A percentile compares a stretch with the other conserved stretches of the same genome.
These are phyloP conservation scores for Phania funesta DNA, from an alignment of 2,888 invertebrate species.

Conservation along the genomic window DNA sequence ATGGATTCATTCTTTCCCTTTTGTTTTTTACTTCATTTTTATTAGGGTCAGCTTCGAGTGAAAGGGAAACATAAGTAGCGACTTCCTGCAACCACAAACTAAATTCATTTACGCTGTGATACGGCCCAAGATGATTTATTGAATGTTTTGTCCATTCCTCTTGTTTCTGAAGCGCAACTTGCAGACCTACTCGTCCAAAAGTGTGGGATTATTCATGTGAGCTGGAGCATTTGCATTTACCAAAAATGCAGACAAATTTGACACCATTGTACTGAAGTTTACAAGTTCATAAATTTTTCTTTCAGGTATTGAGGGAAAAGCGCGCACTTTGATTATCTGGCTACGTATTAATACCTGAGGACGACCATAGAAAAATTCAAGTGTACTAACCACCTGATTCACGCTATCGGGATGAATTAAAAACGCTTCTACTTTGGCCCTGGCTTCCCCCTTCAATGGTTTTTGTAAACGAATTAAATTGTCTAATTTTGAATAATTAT, in stretches of 20 bases:
- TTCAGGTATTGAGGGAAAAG: slow-evolving; percentile 32
- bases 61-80: slow-evolving; percentile 12
- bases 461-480: slow-evolving; percentile 49
- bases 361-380: slow-evolving; percentile 65
- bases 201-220: slow-evolving; percentile 46
- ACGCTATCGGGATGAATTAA: slow-evolving; percentile 56
- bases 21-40: background rate
- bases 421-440: background rate
- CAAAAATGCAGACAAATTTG: slow-evolving; percentile 48
- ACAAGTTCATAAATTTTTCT: slow-evolving; percentile 31
- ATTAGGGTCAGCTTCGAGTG: background rate
- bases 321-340: slow-evolving; percentile 56
- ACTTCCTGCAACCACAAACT: slow-evolving; percentile 36
- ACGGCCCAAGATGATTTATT: background rate
- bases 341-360: slow-evolving; percentile 61
- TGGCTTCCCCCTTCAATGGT: slow-evolving; percentile 28
- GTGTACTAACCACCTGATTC: slow-evolving; percentile 35
- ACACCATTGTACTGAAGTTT: slow-evolving; percentile 41
- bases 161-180: slow-evolving; percentile 34
- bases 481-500: slow-evolving; percentile 59
- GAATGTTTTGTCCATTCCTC: slow-evolving; percentile 36
- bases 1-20: slow-evolving; percentile 1
- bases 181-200: slow-evolving; percentile 37
- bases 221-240: slow-evolving; percentile 44
- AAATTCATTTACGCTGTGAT: slow-evolving; percentile 40